Evolutionary conservation across 2,113 vertebrate species (phyloP).

Genomic region (Electrona antarctica): DNA sequence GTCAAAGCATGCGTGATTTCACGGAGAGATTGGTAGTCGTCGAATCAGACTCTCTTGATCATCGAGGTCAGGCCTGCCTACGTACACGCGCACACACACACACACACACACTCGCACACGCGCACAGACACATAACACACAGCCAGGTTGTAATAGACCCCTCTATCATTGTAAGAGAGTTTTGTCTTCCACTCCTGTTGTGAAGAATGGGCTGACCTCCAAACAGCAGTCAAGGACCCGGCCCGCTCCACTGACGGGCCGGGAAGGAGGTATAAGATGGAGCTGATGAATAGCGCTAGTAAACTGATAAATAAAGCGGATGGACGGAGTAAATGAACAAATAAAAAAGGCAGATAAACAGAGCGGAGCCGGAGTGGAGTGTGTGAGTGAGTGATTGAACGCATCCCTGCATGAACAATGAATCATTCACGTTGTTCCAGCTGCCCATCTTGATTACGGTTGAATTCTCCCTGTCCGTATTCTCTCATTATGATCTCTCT

Average conservation of each 20-base stretch:
- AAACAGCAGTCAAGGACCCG: constrained; percentile 23
- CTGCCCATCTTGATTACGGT: too few species aligned
- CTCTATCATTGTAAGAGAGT: constrained; percentile 12
- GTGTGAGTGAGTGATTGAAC: constrained; percentile 52
- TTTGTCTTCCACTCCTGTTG: constrained; percentile 48
- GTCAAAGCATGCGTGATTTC: too few species aligned
- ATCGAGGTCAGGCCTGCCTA: constrained; percentile 34
- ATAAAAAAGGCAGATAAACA: constrained; percentile 66
- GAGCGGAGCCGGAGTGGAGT: constrained; percentile 31
- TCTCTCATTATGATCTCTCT: too few species aligned
- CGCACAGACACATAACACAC: constrained; percentile 20
- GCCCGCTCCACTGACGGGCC: constrained; percentile 7
- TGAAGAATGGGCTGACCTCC: constrained; percentile 53
- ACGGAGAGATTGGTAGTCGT: too few species aligned
- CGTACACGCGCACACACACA: constrained; percentile 22
- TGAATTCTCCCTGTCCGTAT: too few species aligned
- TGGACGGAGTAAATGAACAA: constrained; percentile 60
- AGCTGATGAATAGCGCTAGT: constrained; percentile 51
- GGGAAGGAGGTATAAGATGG: constrained; percentile 14
- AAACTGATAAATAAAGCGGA: constrained; percentile 61
- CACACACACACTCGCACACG: neutral
- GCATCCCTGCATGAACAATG: constrained; percentile 36
- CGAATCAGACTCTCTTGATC: constrained; percentile 14
- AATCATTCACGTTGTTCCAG: constrained; percentile 17
- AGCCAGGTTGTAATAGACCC: constrained; percentile 23